These are phyloP conservation scores for Emys orbicularis DNA, from an alignment of 2,797 vertebrate species.

Conservation along the genomic window DNA sequence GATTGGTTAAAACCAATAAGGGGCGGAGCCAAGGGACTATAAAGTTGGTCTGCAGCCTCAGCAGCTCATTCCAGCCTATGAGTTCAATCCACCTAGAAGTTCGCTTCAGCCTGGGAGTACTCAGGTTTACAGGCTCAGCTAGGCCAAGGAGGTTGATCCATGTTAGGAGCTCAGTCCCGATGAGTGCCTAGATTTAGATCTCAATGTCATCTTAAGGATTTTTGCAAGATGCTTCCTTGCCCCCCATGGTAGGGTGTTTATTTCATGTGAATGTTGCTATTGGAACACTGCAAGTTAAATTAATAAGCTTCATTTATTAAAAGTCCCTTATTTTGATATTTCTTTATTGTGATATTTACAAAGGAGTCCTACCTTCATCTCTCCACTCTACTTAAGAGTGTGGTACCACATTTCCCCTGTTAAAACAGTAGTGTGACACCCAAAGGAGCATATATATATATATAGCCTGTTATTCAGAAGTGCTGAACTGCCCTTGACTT, in stretches of 20 bases:
- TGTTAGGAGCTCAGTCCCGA: neutral
- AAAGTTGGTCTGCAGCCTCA: rapidly evolving
- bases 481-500: neutral
- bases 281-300: neutral
- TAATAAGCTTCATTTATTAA: neutral
- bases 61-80: neutral
- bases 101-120: neutral
- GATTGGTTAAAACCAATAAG: neutral
- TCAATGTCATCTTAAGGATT: neutral
- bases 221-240: neutral
- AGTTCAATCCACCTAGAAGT: neutral
- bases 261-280: neutral
- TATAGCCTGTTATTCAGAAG: neutral
- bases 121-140: neutral
- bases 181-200: neutral
- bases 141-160: neutral
- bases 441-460: neutral
- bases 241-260: neutral
- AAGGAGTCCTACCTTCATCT: neutral
- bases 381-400: neutral
- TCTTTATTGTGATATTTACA: neutral
- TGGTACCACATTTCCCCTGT: neutral
- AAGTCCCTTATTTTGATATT: neutral
- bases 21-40: rapidly evolving
- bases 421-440: too few species aligned